These are phyloP conservation scores for Luperina testacea DNA, from an alignment of 2,888 invertebrate species.

Conservation along the genomic window DNA sequence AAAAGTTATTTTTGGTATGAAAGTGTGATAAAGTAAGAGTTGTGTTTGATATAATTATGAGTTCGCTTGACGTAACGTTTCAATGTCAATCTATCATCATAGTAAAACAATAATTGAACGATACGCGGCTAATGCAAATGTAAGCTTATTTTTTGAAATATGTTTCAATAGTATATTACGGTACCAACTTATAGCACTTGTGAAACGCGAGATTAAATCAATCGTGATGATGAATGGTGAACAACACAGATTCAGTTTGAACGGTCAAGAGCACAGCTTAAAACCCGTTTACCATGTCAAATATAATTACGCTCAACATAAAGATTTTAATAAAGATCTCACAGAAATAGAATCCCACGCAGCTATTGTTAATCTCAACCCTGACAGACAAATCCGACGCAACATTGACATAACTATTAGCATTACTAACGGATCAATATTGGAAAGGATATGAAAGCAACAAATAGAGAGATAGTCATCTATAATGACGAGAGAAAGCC, in stretches of 20 bases:
- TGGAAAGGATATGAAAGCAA: conserved; percentile 59
- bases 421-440: conserved; percentile 43
- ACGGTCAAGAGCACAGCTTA: background rate
- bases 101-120: background rate
- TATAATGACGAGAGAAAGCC: conserved; percentile 66
- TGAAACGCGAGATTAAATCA: background rate
- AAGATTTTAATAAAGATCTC: conserved; percentile 4
- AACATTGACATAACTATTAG: conserved; percentile 21
- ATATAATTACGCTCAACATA: background rate
- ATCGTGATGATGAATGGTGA: background rate
- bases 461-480: conserved; percentile 50
- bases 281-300: background rate
- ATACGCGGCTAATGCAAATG: background rate
- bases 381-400: conserved; percentile 31
- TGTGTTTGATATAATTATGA: background rate
- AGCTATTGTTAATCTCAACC: conserved; percentile 11
- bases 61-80: too few relatives aligned
- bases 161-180: background rate
- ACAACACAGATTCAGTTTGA: background rate
- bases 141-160: background rate
- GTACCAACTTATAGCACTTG: background rate
- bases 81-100: background rate
- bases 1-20: background rate
- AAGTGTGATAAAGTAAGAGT: conserved; percentile 1
- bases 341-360: background rate